Percentiles rank a stretch among this genome's conserved stretches.
phyloP scores from a whole-genome alignment of 2,888 invertebrate species.

The Drosophila glabriapex region DNA sequence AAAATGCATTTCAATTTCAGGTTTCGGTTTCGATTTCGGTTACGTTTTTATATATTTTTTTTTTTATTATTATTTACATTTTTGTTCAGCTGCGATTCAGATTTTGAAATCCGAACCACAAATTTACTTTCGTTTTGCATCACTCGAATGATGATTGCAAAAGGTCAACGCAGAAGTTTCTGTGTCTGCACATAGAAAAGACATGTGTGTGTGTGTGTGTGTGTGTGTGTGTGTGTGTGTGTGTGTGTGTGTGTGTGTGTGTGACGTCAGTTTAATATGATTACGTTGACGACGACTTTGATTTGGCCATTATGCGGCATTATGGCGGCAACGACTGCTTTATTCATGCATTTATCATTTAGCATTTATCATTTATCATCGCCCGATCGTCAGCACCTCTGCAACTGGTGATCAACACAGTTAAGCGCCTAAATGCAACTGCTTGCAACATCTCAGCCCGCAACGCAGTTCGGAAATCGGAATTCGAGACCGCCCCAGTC shows the following conservation, averaged over 20 bases:
- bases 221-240: background rate
- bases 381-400: conserved; percentile 20
- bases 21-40: conserved; percentile 40
- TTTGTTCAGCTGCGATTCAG: background rate
- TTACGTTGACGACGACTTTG: conserved; percentile 17
- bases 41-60: conserved; percentile 12
- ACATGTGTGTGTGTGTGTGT: background rate
- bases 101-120: conserved; percentile 43
- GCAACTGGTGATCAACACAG: conserved; percentile 22
- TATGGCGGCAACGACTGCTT: conserved; percentile 15
- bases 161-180: conserved; percentile 48
- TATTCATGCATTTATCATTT: conserved; percentile 36
- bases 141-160: conserved; percentile 41
- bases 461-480: conserved; percentile 14
- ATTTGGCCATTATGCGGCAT: conserved; percentile 23
- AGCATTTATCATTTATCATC: background rate
- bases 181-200: background rate
- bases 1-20: conserved; percentile 72
- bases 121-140: conserved; percentile 41
- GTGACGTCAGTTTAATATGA: conserved; percentile 46
- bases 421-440: conserved; percentile 35
- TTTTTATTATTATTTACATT: conserved; percentile 1
- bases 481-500: conserved; percentile 28
- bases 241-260: background rate
- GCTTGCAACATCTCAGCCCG: conserved; percentile 45